Evolutionary conservation across 2,888 invertebrate species (phyloP).

Genomic region (Rhagium mordax): DNA sequence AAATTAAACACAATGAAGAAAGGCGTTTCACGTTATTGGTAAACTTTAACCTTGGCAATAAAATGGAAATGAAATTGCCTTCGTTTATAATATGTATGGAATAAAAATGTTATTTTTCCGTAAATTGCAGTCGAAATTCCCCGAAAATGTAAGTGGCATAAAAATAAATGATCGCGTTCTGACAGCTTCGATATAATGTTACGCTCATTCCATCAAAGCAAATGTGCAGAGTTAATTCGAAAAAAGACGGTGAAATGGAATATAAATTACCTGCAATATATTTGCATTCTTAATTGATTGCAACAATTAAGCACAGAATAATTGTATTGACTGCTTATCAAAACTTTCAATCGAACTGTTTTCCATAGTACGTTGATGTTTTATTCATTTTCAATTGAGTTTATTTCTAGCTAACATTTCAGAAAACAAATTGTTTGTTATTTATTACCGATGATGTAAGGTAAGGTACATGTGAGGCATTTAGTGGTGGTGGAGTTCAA

Average conservation of each 20-base stretch:
- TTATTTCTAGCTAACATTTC: not conserved
- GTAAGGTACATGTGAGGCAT: not conserved
- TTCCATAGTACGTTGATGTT: constrained; percentile 16
- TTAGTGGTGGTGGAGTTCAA: not conserved
- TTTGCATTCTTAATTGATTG: constrained; percentile 25
- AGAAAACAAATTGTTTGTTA: constrained; percentile 2
- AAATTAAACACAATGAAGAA: not conserved
- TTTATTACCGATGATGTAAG: not conserved
- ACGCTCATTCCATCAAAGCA: not conserved
- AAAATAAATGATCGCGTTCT: constrained; percentile 8
- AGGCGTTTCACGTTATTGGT: not conserved
- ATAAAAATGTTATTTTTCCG: not conserved
- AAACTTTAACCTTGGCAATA: not conserved
- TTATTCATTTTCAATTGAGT: constrained; percentile 12
- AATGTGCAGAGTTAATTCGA: not conserved
- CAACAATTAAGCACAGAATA: constrained; percentile 16
- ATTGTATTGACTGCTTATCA: constrained; percentile 31
- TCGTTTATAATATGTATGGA: not conserved
- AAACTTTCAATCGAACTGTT: constrained; percentile 21
- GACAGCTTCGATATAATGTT: not conserved
- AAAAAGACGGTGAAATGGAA: constrained; percentile 9
- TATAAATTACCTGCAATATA: constrained; percentile 15
- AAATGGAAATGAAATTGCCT: not conserved
- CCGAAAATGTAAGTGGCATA: not conserved
- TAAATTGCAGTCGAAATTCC: not conserved